phyloP scores from a whole-genome alignment of 2,888 invertebrate genomes.

The Cremastobaeus sp. region DNA sequence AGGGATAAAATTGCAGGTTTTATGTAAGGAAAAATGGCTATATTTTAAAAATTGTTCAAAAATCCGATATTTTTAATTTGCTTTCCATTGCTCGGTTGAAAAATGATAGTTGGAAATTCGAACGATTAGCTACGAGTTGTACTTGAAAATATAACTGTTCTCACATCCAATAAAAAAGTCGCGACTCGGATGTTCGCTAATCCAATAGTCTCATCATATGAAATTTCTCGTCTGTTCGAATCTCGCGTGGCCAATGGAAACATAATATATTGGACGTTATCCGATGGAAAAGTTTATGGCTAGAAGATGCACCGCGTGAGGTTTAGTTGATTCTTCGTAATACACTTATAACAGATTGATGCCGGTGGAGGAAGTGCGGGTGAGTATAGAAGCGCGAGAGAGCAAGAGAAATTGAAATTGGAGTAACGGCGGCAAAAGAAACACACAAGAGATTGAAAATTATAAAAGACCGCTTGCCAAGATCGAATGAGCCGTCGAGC shows the following conservation, averaged over 20 bases:
- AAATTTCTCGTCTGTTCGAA: slow-evolving; percentile 46
- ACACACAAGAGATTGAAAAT: slow-evolving; percentile 53
- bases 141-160: slow-evolving; percentile 7
- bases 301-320: slow-evolving; percentile 21
- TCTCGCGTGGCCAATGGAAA: slow-evolving; percentile 23
- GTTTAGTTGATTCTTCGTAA: slow-evolving; percentile 41
- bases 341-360: slow-evolving; percentile 50
- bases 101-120: background rate
- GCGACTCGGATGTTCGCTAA: slow-evolving; percentile 25
- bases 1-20: too few species aligned
- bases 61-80: too few species aligned
- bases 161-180: slow-evolving; percentile 19
- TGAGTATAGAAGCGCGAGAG: slow-evolving; percentile 3
- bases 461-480: slow-evolving; percentile 43
- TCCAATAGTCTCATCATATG: slow-evolving; percentile 36
- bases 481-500: slow-evolving; percentile 55
- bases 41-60: too few species aligned
- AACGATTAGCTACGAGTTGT: background rate
- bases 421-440: slow-evolving; percentile 45
- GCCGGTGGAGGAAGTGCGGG: slow-evolving; percentile 6
- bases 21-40: too few species aligned
- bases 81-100: too few species aligned
- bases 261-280: slow-evolving; percentile 43
- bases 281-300: slow-evolving; percentile 44
- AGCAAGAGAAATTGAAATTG: slow-evolving; percentile 47